phyloP scores from a whole-genome alignment of 2,888 invertebrate genomes.

The Archips xylosteana region DNA sequence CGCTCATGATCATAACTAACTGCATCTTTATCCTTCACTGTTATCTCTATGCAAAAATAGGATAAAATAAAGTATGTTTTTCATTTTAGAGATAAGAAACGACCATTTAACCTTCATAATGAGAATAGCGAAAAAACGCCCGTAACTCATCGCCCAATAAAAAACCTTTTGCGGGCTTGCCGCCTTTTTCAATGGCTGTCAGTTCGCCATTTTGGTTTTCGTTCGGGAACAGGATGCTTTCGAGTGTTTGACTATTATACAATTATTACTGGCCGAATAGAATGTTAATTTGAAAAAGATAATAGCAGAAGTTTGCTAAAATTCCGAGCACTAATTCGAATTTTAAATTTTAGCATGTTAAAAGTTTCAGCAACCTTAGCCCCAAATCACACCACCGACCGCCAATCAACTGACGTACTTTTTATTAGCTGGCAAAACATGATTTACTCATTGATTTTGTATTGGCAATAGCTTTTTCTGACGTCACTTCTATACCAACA shows the following conservation, averaged over 20 bases:
- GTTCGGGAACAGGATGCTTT: constrained; percentile 39
- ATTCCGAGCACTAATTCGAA: too few species aligned
- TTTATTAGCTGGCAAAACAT: too few species aligned
- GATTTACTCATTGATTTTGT: too few species aligned
- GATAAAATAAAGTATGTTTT: neutral
- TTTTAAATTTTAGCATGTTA: too few species aligned
- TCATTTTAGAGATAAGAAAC: neutral
- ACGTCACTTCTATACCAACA: too few species aligned
- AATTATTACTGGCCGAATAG: constrained; percentile 33
- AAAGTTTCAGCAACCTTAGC: too few species aligned
- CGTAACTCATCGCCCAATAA: constrained; percentile 34
- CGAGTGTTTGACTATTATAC: constrained; percentile 37
- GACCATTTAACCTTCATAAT: constrained; percentile 18
- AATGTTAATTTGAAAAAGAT: constrained; percentile 1
- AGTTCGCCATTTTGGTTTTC: constrained; percentile 31
- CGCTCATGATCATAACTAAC: neutral
- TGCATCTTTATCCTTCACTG: neutral
- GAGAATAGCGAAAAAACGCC: constrained; percentile 20
- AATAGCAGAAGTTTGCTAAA: neutral
- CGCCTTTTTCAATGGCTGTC: constrained; percentile 33
- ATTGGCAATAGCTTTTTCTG: too few species aligned
- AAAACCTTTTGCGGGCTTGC: constrained; percentile 38
- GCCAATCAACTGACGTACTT: too few species aligned
- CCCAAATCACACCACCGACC: too few species aligned
- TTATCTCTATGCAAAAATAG: neutral